A percentile compares a stretch with the other conserved stretches of the same genome.
These are phyloP conservation scores for Parauchenoglanis ngamensis DNA, from an alignment of 2,797 vertebrate species.

Conservation along the genomic window DNA sequence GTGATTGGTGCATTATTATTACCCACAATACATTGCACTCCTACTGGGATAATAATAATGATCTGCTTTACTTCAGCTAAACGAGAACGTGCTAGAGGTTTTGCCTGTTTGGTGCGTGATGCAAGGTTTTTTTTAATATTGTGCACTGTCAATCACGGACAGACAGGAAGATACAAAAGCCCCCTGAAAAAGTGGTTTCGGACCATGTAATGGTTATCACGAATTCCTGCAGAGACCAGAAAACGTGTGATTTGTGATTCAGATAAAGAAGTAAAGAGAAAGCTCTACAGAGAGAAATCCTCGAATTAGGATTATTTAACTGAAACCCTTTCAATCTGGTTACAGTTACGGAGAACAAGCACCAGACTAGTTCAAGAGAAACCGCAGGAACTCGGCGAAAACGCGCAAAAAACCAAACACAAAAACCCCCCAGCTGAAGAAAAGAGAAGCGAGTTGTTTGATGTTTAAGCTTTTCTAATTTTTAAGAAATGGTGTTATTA, in stretches of 20 bases:
- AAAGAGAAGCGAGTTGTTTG: no score
- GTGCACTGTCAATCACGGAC: no score
- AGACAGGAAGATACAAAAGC: background rate
- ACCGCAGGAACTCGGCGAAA: no score
- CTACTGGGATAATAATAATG: background rate
- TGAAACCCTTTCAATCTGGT: background rate
- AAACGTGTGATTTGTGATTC: background rate
- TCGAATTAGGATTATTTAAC: no score
- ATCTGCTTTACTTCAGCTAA: background rate
- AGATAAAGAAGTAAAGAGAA: background rate
- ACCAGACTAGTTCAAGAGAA: background rate
- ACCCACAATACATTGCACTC: no score
- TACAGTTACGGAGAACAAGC: background rate
- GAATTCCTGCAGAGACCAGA: background rate
- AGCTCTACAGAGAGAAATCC: no score
- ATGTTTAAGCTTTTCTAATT: no score
- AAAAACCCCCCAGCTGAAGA: no score
- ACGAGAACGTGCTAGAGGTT: background rate
- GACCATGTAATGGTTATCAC: background rate
- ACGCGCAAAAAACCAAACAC: no score
- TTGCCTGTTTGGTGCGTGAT: background rate
- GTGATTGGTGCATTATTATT: background rate
- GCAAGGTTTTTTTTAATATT: background rate
- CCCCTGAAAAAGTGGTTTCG: background rate
- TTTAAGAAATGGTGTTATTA: no score